These are phyloP conservation scores for Hemiprocne comata DNA, from an alignment of 2,113 vertebrate genomes.

Conservation along the genomic window DNA sequence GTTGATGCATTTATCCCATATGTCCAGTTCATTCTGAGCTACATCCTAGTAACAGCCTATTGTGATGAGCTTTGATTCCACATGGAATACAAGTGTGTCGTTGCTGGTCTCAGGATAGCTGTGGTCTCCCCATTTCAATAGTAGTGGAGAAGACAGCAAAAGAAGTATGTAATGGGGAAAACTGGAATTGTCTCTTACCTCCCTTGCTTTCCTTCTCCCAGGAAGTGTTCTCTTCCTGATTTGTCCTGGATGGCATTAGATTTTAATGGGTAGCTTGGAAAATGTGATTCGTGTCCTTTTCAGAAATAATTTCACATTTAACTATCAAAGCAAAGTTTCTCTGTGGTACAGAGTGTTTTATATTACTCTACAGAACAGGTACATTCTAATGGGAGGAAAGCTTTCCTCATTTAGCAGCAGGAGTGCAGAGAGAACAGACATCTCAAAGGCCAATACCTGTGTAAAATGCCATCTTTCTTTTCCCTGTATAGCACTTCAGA, in stretches of 20 bases:
- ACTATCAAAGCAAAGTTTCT: neutral
- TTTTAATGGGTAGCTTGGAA: neutral
- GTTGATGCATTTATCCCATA: neutral
- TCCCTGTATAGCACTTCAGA: neutral
- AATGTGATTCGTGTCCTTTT: neutral
- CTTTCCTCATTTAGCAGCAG: neutral
- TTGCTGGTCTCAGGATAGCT: neutral
- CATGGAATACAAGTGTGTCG: fast-evolving
- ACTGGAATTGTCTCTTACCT: neutral
- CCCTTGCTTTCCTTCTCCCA: neutral
- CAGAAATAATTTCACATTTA: neutral
- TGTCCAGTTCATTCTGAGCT: neutral
- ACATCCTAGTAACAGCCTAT: neutral
- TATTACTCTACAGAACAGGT: neutral
- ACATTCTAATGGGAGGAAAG: neutral
- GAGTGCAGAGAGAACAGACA: neutral
- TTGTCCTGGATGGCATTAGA: neutral
- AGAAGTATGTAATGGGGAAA: neutral
- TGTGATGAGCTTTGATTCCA: neutral
- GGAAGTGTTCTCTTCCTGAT: neutral
- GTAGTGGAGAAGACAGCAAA: neutral
- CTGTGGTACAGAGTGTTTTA: neutral
- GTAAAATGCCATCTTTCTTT: neutral
- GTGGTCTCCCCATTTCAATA: neutral
- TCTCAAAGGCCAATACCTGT: neutral